A percentile compares a stretch with the other conserved stretches of the same genome.
Conservation (phyloP, 2,113 vertebrate genomes). For the Orientallactaga bullata region DNA sequence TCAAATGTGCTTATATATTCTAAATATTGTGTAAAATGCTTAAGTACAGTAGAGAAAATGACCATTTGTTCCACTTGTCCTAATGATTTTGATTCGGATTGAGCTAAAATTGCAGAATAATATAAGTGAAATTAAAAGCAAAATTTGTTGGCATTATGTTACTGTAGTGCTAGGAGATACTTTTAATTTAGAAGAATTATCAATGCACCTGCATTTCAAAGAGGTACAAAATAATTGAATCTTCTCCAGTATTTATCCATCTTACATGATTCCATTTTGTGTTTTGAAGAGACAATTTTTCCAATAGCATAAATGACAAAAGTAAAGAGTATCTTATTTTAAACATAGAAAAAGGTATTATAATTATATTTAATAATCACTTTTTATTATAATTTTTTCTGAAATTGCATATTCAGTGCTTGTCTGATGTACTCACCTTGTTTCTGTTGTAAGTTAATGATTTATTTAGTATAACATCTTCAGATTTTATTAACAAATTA, state of each 20-base stretch:
- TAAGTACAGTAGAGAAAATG: conserved; percentile 52
- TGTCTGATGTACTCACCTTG: neutral
- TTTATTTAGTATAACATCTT: conserved; percentile 2
- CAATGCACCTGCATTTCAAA: conserved; percentile 53
- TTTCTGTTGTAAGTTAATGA: conserved; percentile 15
- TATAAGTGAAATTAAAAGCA: conserved; percentile 69
- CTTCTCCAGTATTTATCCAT: conserved; percentile 55
- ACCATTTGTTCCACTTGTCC: conserved; percentile 55
- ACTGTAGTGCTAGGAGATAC: conserved; percentile 39
- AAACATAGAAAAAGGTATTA: neutral
- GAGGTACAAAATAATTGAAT: conserved; percentile 59
- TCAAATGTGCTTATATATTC: conserved; percentile 27
- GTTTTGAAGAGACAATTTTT: conserved; percentile 38
- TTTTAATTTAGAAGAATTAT: conserved; percentile 71
- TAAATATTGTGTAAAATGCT: conserved; percentile 26
- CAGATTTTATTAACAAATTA: neutral
- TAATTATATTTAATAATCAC: conserved; percentile 26
- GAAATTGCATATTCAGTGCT: neutral
- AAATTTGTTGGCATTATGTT: conserved; percentile 75
- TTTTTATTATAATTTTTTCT: conserved; percentile 43
- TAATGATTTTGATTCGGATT: conserved; percentile 60
- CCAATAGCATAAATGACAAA: conserved; percentile 24
- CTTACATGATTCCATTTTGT: conserved; percentile 41
- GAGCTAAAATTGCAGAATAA: conserved; percentile 69
- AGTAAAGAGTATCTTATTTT: conserved; percentile 47